Percentiles rank a stretch among this genome's conserved stretches.
Evolutionary conservation across 1,140 invertebrate species (phyloP).

Genomic region (Druon quercuslanigerum): DNA sequence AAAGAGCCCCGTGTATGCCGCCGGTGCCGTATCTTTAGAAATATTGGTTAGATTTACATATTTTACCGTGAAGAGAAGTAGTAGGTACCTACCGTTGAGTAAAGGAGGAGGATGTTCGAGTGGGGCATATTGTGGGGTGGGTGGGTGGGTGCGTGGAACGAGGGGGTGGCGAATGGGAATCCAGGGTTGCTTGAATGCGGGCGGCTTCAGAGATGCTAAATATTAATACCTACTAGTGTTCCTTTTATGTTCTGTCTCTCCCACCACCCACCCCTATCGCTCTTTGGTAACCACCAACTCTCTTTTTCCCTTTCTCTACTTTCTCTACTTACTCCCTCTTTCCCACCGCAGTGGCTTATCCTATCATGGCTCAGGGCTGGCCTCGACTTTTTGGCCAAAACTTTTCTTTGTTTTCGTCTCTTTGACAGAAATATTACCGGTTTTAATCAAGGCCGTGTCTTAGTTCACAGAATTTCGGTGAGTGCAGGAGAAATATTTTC

Average conservation of each 20-base stretch:
- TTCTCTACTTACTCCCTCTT: conserved; percentile 48
- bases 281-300: conserved; percentile 50
- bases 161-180: conserved; percentile 60
- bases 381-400: too few species aligned
- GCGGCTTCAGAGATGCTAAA: conserved; percentile 72
- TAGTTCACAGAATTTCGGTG: too few species aligned
- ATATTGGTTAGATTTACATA: conserved; percentile 75
- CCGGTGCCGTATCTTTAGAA: conserved; percentile 67
- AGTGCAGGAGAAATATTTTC: too few species aligned
- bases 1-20: conserved; percentile 60
- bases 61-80: conserved; percentile 70
- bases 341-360: conserved; percentile 55
- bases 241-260: conserved; percentile 55
- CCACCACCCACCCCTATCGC: conserved; percentile 48
- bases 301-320: conserved; percentile 49
- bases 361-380: conserved; percentile 40
- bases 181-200: conserved; percentile 68
- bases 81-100: conserved; percentile 47
- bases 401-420: too few species aligned
- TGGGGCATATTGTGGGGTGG: conserved; percentile 47
- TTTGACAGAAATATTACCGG: too few species aligned
- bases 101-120: conserved; percentile 63
- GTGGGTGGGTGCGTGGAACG: conserved; percentile 40
- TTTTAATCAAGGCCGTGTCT: too few species aligned
- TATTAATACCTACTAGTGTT: conserved; percentile 73